Evolutionary conservation across 1,140 invertebrate species (phyloP).

Genomic region (Nilaparvata lugens): DNA sequence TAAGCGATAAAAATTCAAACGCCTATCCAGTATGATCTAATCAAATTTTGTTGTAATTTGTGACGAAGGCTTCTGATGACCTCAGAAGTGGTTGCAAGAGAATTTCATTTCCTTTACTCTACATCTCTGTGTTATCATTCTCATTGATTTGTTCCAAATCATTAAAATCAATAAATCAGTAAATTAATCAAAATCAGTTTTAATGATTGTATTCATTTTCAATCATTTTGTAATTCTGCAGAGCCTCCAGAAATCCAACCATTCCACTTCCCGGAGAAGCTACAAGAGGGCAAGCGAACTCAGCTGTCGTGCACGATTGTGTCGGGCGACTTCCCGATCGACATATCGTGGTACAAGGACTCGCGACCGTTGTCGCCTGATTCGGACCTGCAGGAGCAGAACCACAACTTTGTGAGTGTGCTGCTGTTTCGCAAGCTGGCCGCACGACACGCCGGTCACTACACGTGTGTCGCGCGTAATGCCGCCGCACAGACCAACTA

Average conservation of each 20-base stretch:
- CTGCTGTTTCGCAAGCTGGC: constrained; percentile 68
- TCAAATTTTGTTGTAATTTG: too few relatives aligned
- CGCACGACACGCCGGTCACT: constrained; percentile 73
- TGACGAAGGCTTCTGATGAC: too few relatives aligned
- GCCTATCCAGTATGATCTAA: too few relatives aligned
- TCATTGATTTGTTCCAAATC: too few relatives aligned
- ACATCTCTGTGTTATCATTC: too few relatives aligned
- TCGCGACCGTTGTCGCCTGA: constrained; percentile 59
- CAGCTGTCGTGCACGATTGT: constrained; percentile 84
- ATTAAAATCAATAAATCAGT: too few relatives aligned
- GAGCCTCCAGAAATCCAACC: constrained; percentile 74
- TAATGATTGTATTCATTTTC: too few relatives aligned
- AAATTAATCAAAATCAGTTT: too few relatives aligned
- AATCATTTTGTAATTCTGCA: too few relatives aligned
- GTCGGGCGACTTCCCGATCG: constrained; percentile 81
- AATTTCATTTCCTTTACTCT: too few relatives aligned
- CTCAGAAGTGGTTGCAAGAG: too few relatives aligned
- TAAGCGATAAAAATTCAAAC: too few relatives aligned
- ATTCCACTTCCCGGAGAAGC: constrained; percentile 70
- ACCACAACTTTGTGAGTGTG: constrained; percentile 64
- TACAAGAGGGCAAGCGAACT: constrained; percentile 77
- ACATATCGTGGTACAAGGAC: constrained; percentile 82
- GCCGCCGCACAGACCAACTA: constrained; percentile 74
- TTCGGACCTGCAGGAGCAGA: constrained; percentile 54
- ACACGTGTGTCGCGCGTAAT: constrained; percentile 82